Evolutionary conservation across 2,113 vertebrate species (phyloP).

Genomic region (Psittacula cyanocephala): DNA sequence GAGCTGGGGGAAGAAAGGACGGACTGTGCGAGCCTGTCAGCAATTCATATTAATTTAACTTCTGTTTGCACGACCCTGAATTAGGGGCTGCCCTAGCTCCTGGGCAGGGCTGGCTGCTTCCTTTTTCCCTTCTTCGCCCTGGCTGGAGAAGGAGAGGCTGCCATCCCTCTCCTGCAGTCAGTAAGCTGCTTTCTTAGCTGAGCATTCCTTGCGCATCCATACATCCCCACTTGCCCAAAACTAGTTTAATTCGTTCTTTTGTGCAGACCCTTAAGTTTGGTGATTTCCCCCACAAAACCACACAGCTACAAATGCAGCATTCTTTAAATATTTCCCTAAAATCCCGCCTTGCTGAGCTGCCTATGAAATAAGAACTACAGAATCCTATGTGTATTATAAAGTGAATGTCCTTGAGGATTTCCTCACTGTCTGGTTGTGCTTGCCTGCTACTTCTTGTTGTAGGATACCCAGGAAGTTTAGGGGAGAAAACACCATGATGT

Average conservation of each 20-base stretch:
- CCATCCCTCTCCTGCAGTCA: not conserved
- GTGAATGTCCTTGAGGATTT: not conserved
- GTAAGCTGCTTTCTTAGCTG: not conserved
- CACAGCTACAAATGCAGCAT: not conserved
- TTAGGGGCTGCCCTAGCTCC: not conserved
- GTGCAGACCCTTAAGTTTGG: not conserved
- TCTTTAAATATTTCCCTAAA: not conserved
- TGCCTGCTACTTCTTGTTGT: not conserved
- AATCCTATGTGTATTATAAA: not conserved
- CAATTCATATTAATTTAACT: not conserved
- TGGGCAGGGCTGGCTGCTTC: not conserved
- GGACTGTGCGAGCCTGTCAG: not conserved
- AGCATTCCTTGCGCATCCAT: not conserved
- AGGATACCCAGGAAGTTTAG: not conserved
- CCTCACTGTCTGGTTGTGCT: not conserved
- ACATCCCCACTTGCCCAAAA: rapidly evolving
- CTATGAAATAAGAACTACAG: not conserved
- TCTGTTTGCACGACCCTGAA: not conserved
- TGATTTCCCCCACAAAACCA: not conserved
- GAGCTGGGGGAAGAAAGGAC: not conserved
- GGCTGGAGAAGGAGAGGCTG: not conserved
- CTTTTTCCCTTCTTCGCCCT: not conserved
- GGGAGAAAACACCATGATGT: not conserved
- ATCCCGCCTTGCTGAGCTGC: not conserved
- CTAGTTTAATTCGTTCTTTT: not conserved